Evolutionary conservation across 1,140 invertebrate genomes (phyloP).

Genomic region (Zaprionus camerounensis): DNA sequence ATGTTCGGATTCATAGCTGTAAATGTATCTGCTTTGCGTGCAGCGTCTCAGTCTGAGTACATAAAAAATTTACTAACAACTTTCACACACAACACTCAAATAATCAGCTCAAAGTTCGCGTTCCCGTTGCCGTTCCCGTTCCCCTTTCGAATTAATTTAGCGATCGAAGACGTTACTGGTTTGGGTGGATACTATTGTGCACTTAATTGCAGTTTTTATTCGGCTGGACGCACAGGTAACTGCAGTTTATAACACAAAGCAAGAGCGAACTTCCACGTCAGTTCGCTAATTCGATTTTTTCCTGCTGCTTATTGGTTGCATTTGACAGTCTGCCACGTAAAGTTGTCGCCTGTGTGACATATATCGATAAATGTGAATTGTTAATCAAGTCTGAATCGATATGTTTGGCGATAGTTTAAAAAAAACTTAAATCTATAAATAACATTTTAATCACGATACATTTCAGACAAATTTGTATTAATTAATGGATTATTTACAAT

Average conservation of each 20-base stretch:
- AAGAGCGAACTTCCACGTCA: constrained; percentile 83
- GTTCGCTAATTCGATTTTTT: constrained; percentile 77
- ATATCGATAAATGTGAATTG: constrained; percentile 26
- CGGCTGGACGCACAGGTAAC: constrained; percentile 38
- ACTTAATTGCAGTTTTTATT: constrained; percentile 36
- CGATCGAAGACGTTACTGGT: constrained; percentile 22
- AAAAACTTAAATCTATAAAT: not conserved
- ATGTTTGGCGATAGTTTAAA: constrained; percentile 14
- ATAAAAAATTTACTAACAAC: constrained; percentile 59
- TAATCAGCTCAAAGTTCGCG: constrained; percentile 72
- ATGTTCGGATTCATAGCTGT: constrained; percentile 71
- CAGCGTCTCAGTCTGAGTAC: constrained; percentile 34
- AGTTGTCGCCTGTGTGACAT: constrained; percentile 45
- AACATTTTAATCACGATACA: not conserved
- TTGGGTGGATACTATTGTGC: constrained; percentile 11
- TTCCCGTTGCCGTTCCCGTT: constrained; percentile 33
- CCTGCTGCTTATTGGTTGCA: constrained; percentile 55
- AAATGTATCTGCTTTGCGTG: constrained; percentile 13
- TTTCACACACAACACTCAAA: constrained; percentile 60
- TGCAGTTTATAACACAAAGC: constrained; percentile 59
- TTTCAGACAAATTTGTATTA: not conserved
- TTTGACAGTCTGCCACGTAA: constrained; percentile 81
- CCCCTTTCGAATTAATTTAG: constrained; percentile 35
- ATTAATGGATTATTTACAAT: too few species aligned
- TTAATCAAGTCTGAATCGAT: constrained; percentile 11